phyloP scores from a whole-genome alignment of 2,113 vertebrate species.

The Spea bombifrons region DNA sequence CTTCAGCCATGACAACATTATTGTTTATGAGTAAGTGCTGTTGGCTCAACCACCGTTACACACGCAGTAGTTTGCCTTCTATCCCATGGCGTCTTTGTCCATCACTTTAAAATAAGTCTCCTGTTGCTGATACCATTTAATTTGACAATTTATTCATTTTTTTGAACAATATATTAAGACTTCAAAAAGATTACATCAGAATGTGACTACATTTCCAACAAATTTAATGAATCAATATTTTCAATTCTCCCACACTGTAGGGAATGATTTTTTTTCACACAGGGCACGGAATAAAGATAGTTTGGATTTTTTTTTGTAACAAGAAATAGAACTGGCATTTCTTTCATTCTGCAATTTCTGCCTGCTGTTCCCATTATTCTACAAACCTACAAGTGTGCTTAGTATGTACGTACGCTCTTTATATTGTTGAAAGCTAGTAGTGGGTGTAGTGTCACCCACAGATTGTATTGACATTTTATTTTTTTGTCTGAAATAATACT shows the following conservation, averaged over 20 bases:
- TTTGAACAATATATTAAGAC: too few species aligned
- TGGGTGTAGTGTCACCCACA: conserved; percentile 20
- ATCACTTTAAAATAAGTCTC: neutral
- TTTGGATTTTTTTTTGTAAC: neutral
- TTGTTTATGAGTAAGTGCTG: neutral
- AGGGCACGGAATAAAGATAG: neutral
- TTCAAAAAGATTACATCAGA: neutral
- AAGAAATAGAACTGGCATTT: neutral
- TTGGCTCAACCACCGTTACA: neutral
- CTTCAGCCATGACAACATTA: too few species aligned
- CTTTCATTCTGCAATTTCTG: neutral
- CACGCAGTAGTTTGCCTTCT: neutral
- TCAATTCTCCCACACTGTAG: neutral
- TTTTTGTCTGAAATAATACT: conserved; percentile 1
- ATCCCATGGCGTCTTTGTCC: neutral
- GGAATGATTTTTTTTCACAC: neutral
- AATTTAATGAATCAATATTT: neutral
- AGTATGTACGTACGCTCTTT: neutral
- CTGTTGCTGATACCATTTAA: neutral
- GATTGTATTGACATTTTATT: neutral
- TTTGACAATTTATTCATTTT: neutral
- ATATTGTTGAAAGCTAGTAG: neutral
- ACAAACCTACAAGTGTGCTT: neutral
- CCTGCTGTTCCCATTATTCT: conserved; percentile 18
- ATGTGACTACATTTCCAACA: neutral